A percentile compares a stretch with the other conserved stretches of the same genome.
These are phyloP conservation scores for Drosophila equinoxialis DNA, from an alignment of 1,140 invertebrate species.

Conservation along the genomic window DNA sequence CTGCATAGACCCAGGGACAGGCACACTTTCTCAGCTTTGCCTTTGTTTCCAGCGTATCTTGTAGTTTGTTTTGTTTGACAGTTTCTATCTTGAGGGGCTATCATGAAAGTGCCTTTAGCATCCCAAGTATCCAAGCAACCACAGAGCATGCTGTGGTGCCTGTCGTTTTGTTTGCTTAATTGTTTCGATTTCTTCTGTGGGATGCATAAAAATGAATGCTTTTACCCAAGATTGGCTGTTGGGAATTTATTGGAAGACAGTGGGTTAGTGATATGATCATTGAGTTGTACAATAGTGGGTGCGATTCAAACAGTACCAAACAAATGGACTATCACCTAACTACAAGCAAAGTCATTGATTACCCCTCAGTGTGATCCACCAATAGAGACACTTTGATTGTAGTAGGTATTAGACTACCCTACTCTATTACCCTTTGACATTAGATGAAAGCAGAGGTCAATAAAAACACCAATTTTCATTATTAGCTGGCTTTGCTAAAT, in stretches of 20 bases:
- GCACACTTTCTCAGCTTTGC: slow-evolving; percentile 66
- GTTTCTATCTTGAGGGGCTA: slow-evolving; percentile 62
- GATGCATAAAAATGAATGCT: slow-evolving; percentile 35
- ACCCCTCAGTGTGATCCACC: not conserved
- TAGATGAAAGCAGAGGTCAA: no score
- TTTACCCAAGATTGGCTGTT: slow-evolving; percentile 26
- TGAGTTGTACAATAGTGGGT: slow-evolving; percentile 49
- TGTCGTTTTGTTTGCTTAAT: slow-evolving; percentile 73
- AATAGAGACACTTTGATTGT: not conserved
- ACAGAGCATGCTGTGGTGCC: slow-evolving; percentile 34
- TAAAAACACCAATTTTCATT: no score
- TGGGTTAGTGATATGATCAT: slow-evolving; percentile 26
- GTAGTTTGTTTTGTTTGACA: slow-evolving; percentile 78
- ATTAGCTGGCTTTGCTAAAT: no score
- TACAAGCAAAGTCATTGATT: not conserved
- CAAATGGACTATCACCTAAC: slow-evolving; percentile 50
- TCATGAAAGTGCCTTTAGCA: slow-evolving; percentile 29
- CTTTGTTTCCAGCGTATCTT: slow-evolving; percentile 61
- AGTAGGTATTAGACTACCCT: no score
- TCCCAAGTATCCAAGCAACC: slow-evolving; percentile 10
- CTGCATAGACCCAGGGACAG: slow-evolving; percentile 31
- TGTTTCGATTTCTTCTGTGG: slow-evolving; percentile 53
- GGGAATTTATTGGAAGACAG: slow-evolving; percentile 44
- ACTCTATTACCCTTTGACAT: no score
- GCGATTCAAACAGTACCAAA: slow-evolving; percentile 19